Evolutionary conservation across 2,113 vertebrate genomes (phyloP).

Genomic region (Salvelinus sp.): DNA sequence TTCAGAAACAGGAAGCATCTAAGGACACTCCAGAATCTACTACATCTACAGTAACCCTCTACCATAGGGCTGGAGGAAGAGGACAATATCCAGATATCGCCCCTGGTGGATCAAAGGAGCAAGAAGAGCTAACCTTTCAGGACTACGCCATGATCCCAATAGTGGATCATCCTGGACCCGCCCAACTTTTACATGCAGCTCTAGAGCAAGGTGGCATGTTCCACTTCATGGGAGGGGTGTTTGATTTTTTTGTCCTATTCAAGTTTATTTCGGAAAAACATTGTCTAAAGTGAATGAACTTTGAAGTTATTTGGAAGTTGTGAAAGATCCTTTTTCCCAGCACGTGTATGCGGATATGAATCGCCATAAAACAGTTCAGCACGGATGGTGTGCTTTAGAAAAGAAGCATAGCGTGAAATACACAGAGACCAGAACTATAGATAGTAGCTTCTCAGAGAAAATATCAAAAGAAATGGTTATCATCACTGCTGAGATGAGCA

Average conservation of each 20-base stretch:
- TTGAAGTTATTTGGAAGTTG: background rate
- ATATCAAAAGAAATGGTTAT: constrained; percentile 43
- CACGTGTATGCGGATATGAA: too few species aligned
- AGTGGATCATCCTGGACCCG: constrained; percentile 66
- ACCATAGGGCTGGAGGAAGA: constrained; percentile 62
- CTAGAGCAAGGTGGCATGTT: constrained; percentile 30
- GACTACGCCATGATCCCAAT: constrained; percentile 49
- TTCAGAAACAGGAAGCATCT: constrained; percentile 49
- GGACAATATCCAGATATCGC: constrained; percentile 11
- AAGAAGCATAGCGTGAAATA: constrained; percentile 58
- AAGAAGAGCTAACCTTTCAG: constrained; percentile 28
- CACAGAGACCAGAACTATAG: constrained; percentile 27
- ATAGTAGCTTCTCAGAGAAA: constrained; percentile 18
- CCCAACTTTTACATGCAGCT: constrained; percentile 76
- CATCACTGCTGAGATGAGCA: constrained; percentile 51
- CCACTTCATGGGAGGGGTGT: background rate
- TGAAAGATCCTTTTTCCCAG: background rate
- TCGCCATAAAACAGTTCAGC: constrained; percentile 64
- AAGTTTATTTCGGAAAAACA: background rate
- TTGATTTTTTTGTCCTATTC: background rate
- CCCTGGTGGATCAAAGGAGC: background rate
- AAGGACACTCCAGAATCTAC: constrained; percentile 70
- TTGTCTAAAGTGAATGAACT: background rate
- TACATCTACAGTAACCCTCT: constrained; percentile 78
- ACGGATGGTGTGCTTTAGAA: constrained; percentile 64